Evolutionary conservation across 2,888 invertebrate species (phyloP), one percentile per base, ranked within the genome.

Genomic region (Coremacera marginata): DNA sequence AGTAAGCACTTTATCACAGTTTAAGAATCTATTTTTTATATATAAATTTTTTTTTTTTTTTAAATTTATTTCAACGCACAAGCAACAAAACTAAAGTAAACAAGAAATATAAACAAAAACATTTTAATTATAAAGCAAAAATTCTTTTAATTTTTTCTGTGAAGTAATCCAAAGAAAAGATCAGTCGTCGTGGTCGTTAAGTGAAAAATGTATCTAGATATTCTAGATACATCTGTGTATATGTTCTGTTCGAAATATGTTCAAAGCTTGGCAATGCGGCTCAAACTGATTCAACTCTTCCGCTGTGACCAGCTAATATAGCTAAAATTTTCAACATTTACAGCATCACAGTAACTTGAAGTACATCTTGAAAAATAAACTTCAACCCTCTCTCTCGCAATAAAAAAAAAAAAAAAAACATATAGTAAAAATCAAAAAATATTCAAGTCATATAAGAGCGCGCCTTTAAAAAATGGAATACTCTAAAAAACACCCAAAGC

Each of bases 271-370:
- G 87, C 88, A 82, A 83, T 84, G 81, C 81, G 80, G 87, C 88
- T 82, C 88, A 88, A 88, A 88, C 89, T 88, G 85, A 83, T 81
- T 88, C 86, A 86, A 85, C 86, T 87, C 87, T 87, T 87, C 86
- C 85, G 81, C 83, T 34, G 78, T 75, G 60, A 37, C 77, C 79
- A 68, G 82, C 83, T 84, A 88, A 86, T 88, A 87, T 87, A 88
- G 84, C 80, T 83, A 80, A 81, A 82, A 81, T 80, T 70, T 77
- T 31, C 37, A 65, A 31, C 19, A 55, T n/a, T 31, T 55, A 7
- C 67, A 67, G 11, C 22, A 25, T 25, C 1, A 34, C 31, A 60
- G 62, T 70, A 78, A 75, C 77, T 75, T 68, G 44, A 27, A 34
- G 72, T 22, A 60, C 14, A 44, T 68, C 16, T 60, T 31, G 19